Percentiles rank a stretch among this genome's conserved stretches.
These are phyloP conservation scores for Penelope pileata DNA, from an alignment of 2,113 vertebrate species.

Conservation along the genomic window DNA sequence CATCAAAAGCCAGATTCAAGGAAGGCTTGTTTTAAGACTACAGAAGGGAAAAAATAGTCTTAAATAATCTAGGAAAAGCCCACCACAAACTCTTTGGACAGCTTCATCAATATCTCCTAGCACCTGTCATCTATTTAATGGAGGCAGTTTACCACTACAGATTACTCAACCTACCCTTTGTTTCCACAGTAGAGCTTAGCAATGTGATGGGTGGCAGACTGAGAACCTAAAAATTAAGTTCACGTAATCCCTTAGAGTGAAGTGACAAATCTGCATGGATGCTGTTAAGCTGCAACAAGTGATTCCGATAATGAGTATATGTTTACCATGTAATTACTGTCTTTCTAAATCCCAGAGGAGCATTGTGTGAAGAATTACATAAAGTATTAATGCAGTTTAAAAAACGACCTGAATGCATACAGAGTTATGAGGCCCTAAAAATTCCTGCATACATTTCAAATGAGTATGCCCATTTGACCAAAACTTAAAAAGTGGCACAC, in stretches of 20 bases:
- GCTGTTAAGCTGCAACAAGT: conserved; percentile 23
- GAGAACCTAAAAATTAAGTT: neutral
- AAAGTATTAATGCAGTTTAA: neutral
- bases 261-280: neutral
- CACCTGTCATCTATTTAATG: neutral
- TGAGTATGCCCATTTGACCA: neutral
- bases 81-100: neutral
- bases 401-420: neutral
- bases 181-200: neutral
- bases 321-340: conserved; percentile 39
- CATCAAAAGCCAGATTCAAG: neutral
- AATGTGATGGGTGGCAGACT: neutral
- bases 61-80: neutral
- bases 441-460: conserved; percentile 39
- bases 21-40: neutral
- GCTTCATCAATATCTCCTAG: neutral
- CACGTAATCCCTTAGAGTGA: neutral
- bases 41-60: neutral
- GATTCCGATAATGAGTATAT: conserved; percentile 14
- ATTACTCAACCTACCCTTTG: neutral
- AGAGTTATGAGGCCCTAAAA: neutral
- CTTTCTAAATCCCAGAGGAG: conserved; percentile 25
- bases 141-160: neutral
- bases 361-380: neutral
- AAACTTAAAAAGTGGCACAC: neutral